Evolutionary conservation across 2,888 invertebrate genomes (phyloP).

Genomic region (Spatulosminthurus flaviceps): DNA sequence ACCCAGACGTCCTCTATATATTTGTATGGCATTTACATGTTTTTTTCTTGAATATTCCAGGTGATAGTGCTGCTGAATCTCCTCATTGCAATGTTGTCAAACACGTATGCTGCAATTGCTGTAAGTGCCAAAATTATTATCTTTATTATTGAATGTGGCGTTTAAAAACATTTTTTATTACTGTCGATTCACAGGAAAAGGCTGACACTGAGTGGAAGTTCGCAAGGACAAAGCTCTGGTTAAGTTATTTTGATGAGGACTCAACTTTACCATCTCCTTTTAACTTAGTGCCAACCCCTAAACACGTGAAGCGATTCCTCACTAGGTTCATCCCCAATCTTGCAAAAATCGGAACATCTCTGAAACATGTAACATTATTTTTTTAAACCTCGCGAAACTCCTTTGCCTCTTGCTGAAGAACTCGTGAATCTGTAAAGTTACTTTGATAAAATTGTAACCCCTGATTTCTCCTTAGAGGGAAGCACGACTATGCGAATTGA

Average conservation of each 20-base stretch:
- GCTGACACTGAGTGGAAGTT: constrained; percentile 98
- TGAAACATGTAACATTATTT: constrained; percentile 26
- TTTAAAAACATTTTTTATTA: constrained; percentile 34
- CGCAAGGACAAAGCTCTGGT: constrained; percentile 91
- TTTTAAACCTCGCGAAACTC: too few relatives aligned
- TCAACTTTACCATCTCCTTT: constrained; percentile 92
- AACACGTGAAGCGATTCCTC: constrained; percentile 66
- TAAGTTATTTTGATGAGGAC: constrained; percentile 93
- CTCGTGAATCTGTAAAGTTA: neutral
- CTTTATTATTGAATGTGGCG: too few relatives aligned
- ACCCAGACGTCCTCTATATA: too few relatives aligned
- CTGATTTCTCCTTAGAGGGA: constrained; percentile 66
- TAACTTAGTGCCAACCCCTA: constrained; percentile 90
- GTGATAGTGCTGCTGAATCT: constrained; percentile 95
- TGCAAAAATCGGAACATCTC: constrained; percentile 39
- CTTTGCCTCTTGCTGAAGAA: too few relatives aligned
- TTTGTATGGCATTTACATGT: too few relatives aligned
- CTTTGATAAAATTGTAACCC: neutral
- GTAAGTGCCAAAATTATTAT: too few relatives aligned
- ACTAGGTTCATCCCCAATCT: constrained; percentile 45
- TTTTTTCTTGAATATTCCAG: neutral
- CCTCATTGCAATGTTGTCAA: constrained; percentile 98
- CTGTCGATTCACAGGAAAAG: constrained; percentile 75
- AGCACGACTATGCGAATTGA: constrained; percentile 71
- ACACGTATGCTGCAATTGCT: constrained; percentile 96